Conservation (phyloP, 2,888 invertebrate genomes). For the Nebria brevicollis region DNA sequence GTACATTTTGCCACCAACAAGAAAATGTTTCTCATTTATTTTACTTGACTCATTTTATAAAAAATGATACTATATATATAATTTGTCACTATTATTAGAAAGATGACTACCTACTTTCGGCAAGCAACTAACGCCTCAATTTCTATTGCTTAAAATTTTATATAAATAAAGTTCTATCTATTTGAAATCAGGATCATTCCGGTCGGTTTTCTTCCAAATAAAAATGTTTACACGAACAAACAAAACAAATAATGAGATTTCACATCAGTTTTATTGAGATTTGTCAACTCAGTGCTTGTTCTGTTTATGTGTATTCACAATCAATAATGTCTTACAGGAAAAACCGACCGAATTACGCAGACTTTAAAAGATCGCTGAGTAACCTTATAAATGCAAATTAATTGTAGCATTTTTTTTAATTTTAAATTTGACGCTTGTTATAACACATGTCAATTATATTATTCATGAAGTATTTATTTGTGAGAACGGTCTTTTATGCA, state of each 20-base stretch:
- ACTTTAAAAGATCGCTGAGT: background rate
- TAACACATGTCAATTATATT: background rate
- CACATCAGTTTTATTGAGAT: too few relatives aligned
- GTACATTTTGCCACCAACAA: background rate
- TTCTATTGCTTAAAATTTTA: constrained; percentile 31
- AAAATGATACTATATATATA: background rate
- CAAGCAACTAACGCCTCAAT: constrained; percentile 40
- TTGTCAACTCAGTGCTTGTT: too few relatives aligned
- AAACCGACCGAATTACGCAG: background rate
- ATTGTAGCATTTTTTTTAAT: background rate
- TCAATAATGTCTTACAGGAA: too few relatives aligned
- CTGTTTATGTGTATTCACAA: background rate
- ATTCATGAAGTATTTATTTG: background rate
- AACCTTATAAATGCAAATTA: background rate
- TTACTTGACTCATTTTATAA: background rate
- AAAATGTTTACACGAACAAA: background rate
- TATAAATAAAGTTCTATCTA: background rate
- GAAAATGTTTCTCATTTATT: background rate
- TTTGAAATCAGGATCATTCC: background rate
- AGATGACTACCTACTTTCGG: constrained; percentile 17
- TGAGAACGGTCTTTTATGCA: background rate
- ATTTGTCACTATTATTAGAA: background rate
- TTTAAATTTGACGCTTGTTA: background rate
- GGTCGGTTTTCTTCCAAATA: background rate
- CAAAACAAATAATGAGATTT: background rate